These are phyloP conservation scores for Dinocampus coccinellae DNA, from an alignment of 2,888 invertebrate genomes.

Conservation along the genomic window DNA sequence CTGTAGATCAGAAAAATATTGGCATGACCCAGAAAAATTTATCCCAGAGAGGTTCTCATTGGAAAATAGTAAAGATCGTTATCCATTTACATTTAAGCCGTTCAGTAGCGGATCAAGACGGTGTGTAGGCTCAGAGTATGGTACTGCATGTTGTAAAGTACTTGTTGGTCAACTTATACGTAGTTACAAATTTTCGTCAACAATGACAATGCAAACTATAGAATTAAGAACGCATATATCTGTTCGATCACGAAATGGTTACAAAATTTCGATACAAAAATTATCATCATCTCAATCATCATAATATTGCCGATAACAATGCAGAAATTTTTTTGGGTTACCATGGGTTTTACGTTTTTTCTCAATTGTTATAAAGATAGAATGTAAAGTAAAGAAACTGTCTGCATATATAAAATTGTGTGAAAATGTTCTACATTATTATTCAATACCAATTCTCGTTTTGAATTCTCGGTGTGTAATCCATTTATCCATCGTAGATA, in stretches of 20 bases:
- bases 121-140: slow-evolving; percentile 48
- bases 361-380: too few species aligned
- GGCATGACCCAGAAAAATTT: slow-evolving; percentile 52
- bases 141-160: slow-evolving; percentile 49
- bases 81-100: slow-evolving; percentile 48
- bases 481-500: too few species aligned
- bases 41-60: slow-evolving; percentile 51
- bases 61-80: slow-evolving; percentile 46
- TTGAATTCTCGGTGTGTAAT: too few species aligned
- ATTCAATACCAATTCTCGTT: too few species aligned
- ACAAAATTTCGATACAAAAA: slow-evolving; percentile 43
- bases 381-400: too few species aligned
- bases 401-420: too few species aligned
- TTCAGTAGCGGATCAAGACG: slow-evolving; percentile 46
- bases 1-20: slow-evolving; percentile 47
- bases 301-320: too few species aligned
- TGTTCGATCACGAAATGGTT: slow-evolving; percentile 44
- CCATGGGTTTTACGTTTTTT: too few species aligned
- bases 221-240: slow-evolving; percentile 48
- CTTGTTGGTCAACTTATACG: slow-evolving; percentile 47
- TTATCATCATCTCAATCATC: too few species aligned
- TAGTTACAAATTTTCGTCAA: slow-evolving; percentile 41
- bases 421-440: too few species aligned
- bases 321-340: too few species aligned
- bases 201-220: slow-evolving; percentile 38